Conservation (phyloP, 2,797 vertebrate species). For the Nannoperca obscura region DNA sequence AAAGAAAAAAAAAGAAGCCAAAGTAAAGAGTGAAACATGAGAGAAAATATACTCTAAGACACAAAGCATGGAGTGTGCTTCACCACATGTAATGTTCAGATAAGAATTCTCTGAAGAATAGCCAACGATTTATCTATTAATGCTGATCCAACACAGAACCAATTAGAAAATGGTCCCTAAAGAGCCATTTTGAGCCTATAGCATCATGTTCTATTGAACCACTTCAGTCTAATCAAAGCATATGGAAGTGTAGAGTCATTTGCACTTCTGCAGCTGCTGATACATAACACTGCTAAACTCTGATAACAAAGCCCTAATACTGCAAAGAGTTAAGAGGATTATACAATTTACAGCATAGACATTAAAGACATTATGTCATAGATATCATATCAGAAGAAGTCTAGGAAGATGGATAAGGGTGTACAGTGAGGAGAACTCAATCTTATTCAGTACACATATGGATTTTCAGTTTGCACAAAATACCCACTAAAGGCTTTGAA, state of each 20-base stretch:
- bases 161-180: slow-evolving; percentile 60
- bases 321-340: slow-evolving; percentile 63
- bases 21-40: slow-evolving; percentile 16
- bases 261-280: slow-evolving; percentile 41
- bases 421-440: background rate
- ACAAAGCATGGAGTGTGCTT: slow-evolving; percentile 20
- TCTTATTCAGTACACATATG: slow-evolving; percentile 10
- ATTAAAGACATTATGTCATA: slow-evolving; percentile 51
- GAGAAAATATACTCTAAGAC: background rate
- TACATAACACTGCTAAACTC: slow-evolving; percentile 42
- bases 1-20: background rate
- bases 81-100: slow-evolving; percentile 37
- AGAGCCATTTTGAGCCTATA: slow-evolving; percentile 41
- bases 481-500: slow-evolving; percentile 2
- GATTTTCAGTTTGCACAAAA: slow-evolving; percentile 36
- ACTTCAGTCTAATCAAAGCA: slow-evolving; percentile 54
- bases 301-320: slow-evolving; percentile 56
- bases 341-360: slow-evolving; percentile 38
- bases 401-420: slow-evolving; percentile 6
- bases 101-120: slow-evolving; percentile 20
- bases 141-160: slow-evolving; percentile 47
- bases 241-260: slow-evolving; percentile 35
- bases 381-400: slow-evolving; percentile 46
- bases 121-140: slow-evolving; percentile 38
- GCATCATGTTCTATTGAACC: slow-evolving; percentile 41